These are phyloP conservation scores for Cotesia glomerata DNA, from an alignment of 1,140 invertebrate genomes.

Conservation along the genomic window DNA sequence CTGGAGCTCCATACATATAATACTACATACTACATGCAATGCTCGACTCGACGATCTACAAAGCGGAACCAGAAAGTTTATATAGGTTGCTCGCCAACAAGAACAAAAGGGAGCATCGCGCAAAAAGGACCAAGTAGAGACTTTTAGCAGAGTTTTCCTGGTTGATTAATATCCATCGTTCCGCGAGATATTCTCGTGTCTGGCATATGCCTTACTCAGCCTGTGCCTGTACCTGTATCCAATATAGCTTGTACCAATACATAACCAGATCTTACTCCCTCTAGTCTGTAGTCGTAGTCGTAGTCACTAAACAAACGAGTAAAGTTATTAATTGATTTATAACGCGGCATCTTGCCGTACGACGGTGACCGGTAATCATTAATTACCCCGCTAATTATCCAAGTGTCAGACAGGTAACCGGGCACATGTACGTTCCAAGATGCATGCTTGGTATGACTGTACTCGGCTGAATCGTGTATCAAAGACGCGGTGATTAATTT, in stretches of 20 bases:
- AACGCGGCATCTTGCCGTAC: constrained; percentile 46
- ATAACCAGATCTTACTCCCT: not conserved
- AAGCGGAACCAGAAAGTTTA: too few relatives aligned
- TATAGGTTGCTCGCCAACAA: too few relatives aligned
- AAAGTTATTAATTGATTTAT: constrained; percentile 52
- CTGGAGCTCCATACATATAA: too few relatives aligned
- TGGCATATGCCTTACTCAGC: not conserved
- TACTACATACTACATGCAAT: not conserved
- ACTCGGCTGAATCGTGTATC: not conserved
- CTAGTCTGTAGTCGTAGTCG: too few relatives aligned
- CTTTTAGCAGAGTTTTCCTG: constrained; percentile 23
- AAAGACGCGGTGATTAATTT: not conserved
- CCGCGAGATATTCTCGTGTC: not conserved
- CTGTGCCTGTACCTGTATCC: constrained; percentile 3
- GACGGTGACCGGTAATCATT: constrained; percentile 46
- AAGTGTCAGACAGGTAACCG: constrained; percentile 36
- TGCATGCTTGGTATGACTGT: constrained; percentile 3
- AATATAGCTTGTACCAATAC: not conserved
- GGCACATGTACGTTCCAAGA: constrained; percentile 4
- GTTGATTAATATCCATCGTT: constrained; percentile 38
- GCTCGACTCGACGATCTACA: too few relatives aligned
- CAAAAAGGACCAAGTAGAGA: not conserved
- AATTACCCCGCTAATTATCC: constrained; percentile 50
- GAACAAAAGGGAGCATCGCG: not conserved
- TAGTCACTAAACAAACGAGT: constrained; percentile 38